phyloP scores from a whole-genome alignment of 2,113 vertebrate species.

The Bos taurus region ARS-UCD2.0 NC_037357.1:88711501-88712000 shows the following conservation, averaged over 20 bases:
- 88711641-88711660: not conserved
- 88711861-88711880: not conserved
- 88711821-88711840: not conserved
- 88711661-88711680: not conserved
- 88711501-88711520: not conserved
- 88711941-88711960: not conserved
- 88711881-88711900: not conserved
- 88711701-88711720: not conserved
- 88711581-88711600: not conserved
- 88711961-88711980: slow-evolving; percentile 11
- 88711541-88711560: not conserved
- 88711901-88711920: slow-evolving; percentile 7
- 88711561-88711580: not conserved
- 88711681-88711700: not conserved
- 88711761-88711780: not conserved
- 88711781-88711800: not conserved
- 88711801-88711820: not conserved
- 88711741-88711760: not conserved
- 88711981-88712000: not conserved
- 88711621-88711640: not conserved
- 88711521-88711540: not conserved
- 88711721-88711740: not conserved
- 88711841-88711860: not conserved
- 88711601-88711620: not conserved
- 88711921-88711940: not conserved